phyloP scores from a whole-genome alignment of 1,140 invertebrate genomes.

The Orchesella cincta region DNA sequence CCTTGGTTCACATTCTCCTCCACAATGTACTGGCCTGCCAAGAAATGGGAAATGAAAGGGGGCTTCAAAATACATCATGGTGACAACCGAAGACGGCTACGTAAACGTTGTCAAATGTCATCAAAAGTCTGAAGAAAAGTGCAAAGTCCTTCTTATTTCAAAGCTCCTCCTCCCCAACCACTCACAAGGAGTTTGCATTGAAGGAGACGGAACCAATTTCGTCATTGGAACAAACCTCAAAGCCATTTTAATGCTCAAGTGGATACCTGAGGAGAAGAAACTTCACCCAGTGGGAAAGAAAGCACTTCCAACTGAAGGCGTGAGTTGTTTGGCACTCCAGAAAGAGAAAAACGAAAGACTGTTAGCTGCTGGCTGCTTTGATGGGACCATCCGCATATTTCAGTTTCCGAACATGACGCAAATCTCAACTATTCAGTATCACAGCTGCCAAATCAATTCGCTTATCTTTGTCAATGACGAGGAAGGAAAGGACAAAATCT shows the following conservation, averaged over 20 bases:
- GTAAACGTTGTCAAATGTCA: not conserved
- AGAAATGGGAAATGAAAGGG: no score
- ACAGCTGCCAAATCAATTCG: not conserved
- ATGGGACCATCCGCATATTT: not conserved
- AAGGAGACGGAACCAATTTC: not conserved
- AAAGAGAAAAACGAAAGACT: not conserved
- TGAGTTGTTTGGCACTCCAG: not conserved
- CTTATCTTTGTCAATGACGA: not conserved
- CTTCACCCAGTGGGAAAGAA: constrained; percentile 12
- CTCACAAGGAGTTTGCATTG: not conserved
- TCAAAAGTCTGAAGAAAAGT: no score
- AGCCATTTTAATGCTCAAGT: not conserved
- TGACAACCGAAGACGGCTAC: not conserved
- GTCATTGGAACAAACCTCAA: not conserved
- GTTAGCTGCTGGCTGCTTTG: not conserved
- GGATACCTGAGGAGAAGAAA: not conserved
- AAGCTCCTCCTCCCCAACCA: not conserved
- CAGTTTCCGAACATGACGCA: not conserved
- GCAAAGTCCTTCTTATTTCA: not conserved
- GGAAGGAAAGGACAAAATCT: not conserved
- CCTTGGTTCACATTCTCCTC: no score
- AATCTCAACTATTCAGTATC: not conserved
- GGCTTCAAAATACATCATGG: not conserved
- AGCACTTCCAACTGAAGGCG: not conserved
- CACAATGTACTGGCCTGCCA: no score